These are phyloP conservation scores for Rattus norvegicus DNA, from an alignment of 2,113 vertebrate genomes.

Conservation along the genomic window GRCr8 NC_086019.1:21675501-21676000, in stretches of 20 bases:
- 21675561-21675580: background rate
- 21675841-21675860: background rate
- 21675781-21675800: background rate
- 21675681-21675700: constrained; percentile 25
- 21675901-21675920: background rate
- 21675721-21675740: background rate
- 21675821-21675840: no score
- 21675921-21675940: background rate
- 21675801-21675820: background rate
- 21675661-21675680: background rate
- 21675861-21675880: constrained; percentile 17
- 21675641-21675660: background rate
- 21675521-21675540: constrained; percentile 66
- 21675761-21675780: background rate
- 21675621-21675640: background rate
- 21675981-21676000: background rate
- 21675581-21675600: constrained; percentile 23
- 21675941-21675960: background rate
- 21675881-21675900: constrained; percentile 2
- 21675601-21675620: background rate
- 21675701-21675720: background rate
- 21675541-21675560: constrained; percentile 58
- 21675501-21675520: constrained; percentile 59
- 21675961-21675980: background rate
- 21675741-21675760: background rate